Evolutionary conservation across 2,797 vertebrate species (phyloP).

Genomic region (Yasuhikotakia modesta): DNA sequence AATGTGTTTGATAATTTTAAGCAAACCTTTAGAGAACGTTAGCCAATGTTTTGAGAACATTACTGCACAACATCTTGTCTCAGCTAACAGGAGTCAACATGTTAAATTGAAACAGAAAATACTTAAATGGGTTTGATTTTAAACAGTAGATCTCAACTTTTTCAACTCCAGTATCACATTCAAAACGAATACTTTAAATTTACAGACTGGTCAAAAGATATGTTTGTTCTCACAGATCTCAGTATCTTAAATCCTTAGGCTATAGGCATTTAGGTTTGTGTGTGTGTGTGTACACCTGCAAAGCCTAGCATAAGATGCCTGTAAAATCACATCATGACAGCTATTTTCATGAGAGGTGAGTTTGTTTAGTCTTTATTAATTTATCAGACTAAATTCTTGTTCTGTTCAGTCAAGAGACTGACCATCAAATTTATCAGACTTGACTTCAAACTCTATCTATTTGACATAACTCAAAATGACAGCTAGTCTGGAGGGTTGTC

Average conservation of each 20-base stretch:
- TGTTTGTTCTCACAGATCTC: conserved; percentile 1
- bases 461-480: conserved; percentile 53
- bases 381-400: neutral
- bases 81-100: too few species aligned
- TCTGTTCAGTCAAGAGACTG: neutral
- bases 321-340: neutral
- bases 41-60: too few species aligned
- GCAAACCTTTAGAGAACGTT: too few species aligned
- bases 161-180: too few species aligned
- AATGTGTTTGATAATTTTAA: too few species aligned
- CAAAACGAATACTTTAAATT: neutral
- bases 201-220: neutral
- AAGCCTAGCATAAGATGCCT: neutral
- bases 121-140: neutral
- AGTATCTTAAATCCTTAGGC: neutral
- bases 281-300: neutral
- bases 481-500: conserved; percentile 35
- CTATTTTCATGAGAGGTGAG: too few species aligned
- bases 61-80: too few species aligned
- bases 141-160: neutral
- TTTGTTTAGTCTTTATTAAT: neutral
- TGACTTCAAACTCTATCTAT: conserved; percentile 37
- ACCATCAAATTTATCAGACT: conserved; percentile 2
- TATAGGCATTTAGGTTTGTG: neutral
- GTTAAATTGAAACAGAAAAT: neutral